Evolutionary conservation across 2,113 vertebrate genomes (phyloP).

Genomic region (Passer domesticus): DNA sequence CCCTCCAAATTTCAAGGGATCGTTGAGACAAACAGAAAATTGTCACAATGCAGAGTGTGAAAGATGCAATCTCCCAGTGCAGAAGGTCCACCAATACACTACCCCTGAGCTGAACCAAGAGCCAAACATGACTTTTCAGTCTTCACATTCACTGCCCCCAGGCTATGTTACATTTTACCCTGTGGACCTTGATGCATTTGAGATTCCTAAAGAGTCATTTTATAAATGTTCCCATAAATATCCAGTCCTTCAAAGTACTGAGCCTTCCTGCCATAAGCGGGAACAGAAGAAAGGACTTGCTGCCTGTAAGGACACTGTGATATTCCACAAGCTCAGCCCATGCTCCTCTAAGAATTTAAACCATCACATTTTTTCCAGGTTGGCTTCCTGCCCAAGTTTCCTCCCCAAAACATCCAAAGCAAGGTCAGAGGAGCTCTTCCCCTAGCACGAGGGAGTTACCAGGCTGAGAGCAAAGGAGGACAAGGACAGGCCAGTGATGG

Average conservation of each 20-base stretch:
- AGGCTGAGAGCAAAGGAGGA: background rate
- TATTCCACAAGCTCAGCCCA: background rate
- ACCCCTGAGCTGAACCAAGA: background rate
- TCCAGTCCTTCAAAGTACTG: background rate
- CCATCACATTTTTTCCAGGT: background rate
- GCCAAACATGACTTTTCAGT: background rate
- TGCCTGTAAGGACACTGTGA: background rate
- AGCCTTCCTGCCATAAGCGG: background rate
- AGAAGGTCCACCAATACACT: accelerated
- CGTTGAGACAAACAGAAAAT: background rate
- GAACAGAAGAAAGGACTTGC: background rate
- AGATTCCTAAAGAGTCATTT: background rate
- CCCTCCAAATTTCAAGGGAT: background rate
- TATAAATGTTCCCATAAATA: background rate
- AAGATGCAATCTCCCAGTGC: background rate
- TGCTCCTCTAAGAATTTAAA: background rate
- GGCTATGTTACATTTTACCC: background rate
- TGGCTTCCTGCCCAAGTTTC: background rate
- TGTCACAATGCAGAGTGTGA: accelerated
- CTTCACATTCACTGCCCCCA: background rate
- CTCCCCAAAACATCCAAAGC: background rate
- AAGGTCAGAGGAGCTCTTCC: background rate
- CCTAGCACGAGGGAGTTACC: background rate
- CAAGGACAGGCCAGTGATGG: background rate
- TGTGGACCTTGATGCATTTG: background rate